phyloP scores from a whole-genome alignment of 1,140 invertebrate species.

The Glomeris maerens region DNA sequence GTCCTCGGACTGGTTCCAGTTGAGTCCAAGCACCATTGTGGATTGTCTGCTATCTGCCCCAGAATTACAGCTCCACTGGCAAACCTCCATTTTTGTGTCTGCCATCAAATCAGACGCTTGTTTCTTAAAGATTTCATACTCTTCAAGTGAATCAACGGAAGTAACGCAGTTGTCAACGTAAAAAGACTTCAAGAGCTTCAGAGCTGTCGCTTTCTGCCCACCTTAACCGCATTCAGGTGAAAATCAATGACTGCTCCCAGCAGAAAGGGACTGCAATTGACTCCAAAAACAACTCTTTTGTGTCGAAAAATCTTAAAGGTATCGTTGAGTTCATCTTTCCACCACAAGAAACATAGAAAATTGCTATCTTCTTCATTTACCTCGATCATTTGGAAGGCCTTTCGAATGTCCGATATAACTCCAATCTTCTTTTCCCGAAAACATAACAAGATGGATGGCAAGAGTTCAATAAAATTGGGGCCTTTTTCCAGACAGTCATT shows the following conservation, averaged over 20 bases:
- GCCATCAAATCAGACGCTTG: too few species aligned
- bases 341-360: constrained; percentile 11
- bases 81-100: too few species aligned
- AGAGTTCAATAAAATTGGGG: too few species aligned
- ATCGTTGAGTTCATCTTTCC: not conserved
- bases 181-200: not conserved
- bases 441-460: too few species aligned
- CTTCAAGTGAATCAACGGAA: not conserved
- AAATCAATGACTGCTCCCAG: constrained; percentile 8
- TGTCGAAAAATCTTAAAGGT: constrained; percentile 6
- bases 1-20: too few species aligned
- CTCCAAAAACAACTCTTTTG: constrained; percentile 12
- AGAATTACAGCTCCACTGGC: too few species aligned
- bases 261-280: constrained; percentile 12
- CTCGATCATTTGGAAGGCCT: too few species aligned
- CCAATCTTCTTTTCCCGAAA: too few species aligned
- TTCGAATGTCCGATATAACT: too few species aligned
- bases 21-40: too few species aligned
- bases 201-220: not conserved
- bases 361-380: constrained; percentile 4
- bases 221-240: not conserved
- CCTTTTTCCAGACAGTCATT: too few species aligned
- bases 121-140: not conserved
- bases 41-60: too few species aligned
- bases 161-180: constrained; percentile 14